phyloP scores from a whole-genome alignment of 2,888 invertebrate species.

The Caenorhabditis becei region DNA sequence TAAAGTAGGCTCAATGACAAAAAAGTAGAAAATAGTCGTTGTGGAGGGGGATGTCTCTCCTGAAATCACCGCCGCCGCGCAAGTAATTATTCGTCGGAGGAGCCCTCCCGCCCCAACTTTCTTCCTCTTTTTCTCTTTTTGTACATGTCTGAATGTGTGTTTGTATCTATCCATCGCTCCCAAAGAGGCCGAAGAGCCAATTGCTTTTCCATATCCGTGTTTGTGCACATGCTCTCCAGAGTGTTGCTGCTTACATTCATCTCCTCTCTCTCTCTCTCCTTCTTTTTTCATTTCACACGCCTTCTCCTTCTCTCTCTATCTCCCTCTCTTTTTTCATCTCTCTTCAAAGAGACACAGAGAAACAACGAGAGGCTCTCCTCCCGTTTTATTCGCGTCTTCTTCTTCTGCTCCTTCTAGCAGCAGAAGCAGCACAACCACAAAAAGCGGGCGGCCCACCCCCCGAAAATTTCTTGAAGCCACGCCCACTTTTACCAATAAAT shows the following conservation, averaged over 20 bases:
- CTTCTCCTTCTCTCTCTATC: constrained; percentile 17
- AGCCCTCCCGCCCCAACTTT: constrained; percentile 16
- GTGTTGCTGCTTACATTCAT: constrained; percentile 50
- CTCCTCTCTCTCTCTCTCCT: constrained; percentile 12
- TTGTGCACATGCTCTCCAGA: constrained; percentile 44
- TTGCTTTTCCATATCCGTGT: constrained; percentile 46
- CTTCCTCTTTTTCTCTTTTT: constrained; percentile 2
- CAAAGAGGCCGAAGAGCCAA: constrained; percentile 25
- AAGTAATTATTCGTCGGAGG: constrained; percentile 26
- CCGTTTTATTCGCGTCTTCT: constrained; percentile 48
- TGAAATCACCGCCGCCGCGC: constrained; percentile 21
- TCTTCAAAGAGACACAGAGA: constrained; percentile 4
- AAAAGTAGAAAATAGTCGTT: constrained; percentile 3
- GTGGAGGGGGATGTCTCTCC: constrained; percentile 4
- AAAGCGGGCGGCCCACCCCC: constrained; percentile 26
- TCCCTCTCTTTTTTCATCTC: neutral
- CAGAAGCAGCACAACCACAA: constrained; percentile 9
- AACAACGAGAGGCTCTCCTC: constrained; percentile 7
- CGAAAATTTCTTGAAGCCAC: constrained; percentile 38
- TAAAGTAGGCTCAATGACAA: constrained; percentile 2
- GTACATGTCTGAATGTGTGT: constrained; percentile 15
- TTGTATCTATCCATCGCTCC: constrained; percentile 12
- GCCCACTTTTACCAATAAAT: constrained; percentile 44
- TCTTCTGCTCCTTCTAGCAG: constrained; percentile 19
- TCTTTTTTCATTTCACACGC: constrained; percentile 35